phyloP scores from a whole-genome alignment of 1,140 invertebrate species.

The Linepithema humile region DNA sequence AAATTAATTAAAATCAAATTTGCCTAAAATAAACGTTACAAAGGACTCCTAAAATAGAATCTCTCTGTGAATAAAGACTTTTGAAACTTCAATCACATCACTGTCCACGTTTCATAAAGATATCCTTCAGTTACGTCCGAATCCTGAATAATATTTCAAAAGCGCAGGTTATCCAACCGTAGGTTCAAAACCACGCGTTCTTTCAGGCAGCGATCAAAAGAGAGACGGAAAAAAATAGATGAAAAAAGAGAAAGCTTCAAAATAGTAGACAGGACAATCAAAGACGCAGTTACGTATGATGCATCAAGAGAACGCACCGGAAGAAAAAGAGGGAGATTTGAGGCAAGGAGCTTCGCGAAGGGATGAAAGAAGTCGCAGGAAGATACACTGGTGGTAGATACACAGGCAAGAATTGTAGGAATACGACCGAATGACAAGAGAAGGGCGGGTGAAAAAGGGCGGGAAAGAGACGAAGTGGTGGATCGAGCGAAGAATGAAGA shows the following conservation, averaged over 20 bases:
- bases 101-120: background rate
- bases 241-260: background rate
- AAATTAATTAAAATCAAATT: background rate
- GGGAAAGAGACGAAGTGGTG: slow-evolving; percentile 4
- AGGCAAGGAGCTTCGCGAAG: background rate
- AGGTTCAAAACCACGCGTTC: background rate
- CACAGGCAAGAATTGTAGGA: background rate
- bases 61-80: background rate
- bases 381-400: background rate
- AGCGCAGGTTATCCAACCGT: background rate
- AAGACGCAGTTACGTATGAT: slow-evolving; percentile 11
- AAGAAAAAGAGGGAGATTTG: background rate
- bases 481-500: background rate
- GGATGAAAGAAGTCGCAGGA: slow-evolving; percentile 12
- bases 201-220: background rate
- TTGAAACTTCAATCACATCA: background rate
- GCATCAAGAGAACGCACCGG: background rate
- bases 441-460: background rate
- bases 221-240: background rate
- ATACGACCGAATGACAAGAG: background rate
- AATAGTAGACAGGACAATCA: slow-evolving; percentile 16
- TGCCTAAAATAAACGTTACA: background rate
- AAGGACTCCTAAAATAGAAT: no score
- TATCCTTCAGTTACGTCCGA: background rate
- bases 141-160: slow-evolving; percentile 5